A percentile compares a stretch with the other conserved stretches of the same genome.
These are phyloP conservation scores for Halocynthia roretzi DNA, from an alignment of 23 tunicate species.

Conservation along the genomic window DNA sequence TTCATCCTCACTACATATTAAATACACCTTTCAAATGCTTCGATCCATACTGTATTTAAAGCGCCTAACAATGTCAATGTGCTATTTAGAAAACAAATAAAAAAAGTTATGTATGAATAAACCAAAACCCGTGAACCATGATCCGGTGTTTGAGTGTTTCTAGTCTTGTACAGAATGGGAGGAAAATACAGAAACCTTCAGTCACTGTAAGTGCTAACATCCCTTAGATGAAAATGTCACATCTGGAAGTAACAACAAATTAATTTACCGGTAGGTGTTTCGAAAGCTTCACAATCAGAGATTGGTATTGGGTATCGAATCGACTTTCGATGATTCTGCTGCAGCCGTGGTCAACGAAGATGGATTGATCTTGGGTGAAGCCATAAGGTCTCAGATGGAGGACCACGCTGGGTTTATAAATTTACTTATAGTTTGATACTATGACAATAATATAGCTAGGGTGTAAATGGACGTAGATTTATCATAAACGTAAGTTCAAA, in stretches of 20 bases:
- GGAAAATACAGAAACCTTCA: too few species aligned
- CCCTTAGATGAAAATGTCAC: too few species aligned
- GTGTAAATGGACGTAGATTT: neutral
- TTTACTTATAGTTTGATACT: neutral
- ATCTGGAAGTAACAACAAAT: neutral
- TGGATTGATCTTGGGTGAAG: slow-evolving; percentile 60
- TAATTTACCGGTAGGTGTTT: neutral
- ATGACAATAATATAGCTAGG: neutral
- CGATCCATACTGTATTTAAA: too few species aligned
- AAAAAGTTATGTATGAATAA: too few species aligned
- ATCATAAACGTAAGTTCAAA: neutral
- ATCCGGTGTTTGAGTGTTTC: too few species aligned
- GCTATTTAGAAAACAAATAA: too few species aligned
- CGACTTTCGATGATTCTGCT: slow-evolving; percentile 90
- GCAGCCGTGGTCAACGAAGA: slow-evolving; percentile 69
- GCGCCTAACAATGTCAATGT: too few species aligned
- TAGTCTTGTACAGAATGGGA: too few species aligned
- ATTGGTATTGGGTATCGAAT: slow-evolving; percentile 67
- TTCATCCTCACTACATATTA: too few species aligned
- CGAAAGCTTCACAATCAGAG: neutral
- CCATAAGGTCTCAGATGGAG: slow-evolving; percentile 26
- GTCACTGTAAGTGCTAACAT: too few species aligned
- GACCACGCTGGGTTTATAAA: slow-evolving; percentile 26
- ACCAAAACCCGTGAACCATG: too few species aligned
- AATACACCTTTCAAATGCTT: too few species aligned